A percentile compares a stretch with the other conserved stretches of the same genome.
Evolutionary conservation across 2,888 invertebrate species (phyloP).

Genomic region (Acronicta leporina): DNA sequence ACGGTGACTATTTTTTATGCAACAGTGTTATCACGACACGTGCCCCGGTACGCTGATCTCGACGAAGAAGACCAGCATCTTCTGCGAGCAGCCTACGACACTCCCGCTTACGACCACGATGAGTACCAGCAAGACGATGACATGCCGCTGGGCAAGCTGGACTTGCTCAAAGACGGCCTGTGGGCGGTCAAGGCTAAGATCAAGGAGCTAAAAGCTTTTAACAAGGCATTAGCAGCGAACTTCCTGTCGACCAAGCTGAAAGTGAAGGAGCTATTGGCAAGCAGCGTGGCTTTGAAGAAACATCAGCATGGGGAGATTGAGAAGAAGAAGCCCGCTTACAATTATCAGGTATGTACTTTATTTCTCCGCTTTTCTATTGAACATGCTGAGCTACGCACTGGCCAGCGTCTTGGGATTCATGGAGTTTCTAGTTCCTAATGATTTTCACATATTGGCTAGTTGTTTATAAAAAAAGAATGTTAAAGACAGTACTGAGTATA

Average conservation of each 20-base stretch:
- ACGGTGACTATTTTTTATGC: slow-evolving; percentile 6
- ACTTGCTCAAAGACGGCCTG: slow-evolving; percentile 79
- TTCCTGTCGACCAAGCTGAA: slow-evolving; percentile 78
- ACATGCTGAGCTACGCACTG: too few species aligned
- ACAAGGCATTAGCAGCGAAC: slow-evolving; percentile 80
- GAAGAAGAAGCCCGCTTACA: slow-evolving; percentile 71
- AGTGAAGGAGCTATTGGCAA: slow-evolving; percentile 75
- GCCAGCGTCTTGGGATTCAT: too few species aligned
- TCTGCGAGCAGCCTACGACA: slow-evolving; percentile 80
- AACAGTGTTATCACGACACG: slow-evolving; percentile 67
- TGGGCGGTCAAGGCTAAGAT: slow-evolving; percentile 82
- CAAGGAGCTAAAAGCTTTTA: slow-evolving; percentile 79
- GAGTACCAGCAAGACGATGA: slow-evolving; percentile 71
- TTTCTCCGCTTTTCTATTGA: too few species aligned
- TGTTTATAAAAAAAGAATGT: too few species aligned
- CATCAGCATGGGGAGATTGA: slow-evolving; percentile 67
- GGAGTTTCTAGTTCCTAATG: too few species aligned
- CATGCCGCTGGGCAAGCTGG: slow-evolving; percentile 72
- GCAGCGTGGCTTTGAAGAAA: slow-evolving; percentile 68
- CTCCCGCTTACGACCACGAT: slow-evolving; percentile 75
- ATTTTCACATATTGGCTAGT: too few species aligned
- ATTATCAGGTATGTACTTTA: slow-evolving; percentile 64
- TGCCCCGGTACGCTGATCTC: slow-evolving; percentile 73
- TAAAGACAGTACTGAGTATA: too few species aligned
- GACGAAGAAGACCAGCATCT: slow-evolving; percentile 81